Evolutionary conservation across 1,140 invertebrate species (phyloP).

Genomic region (Magallana angulata): DNA sequence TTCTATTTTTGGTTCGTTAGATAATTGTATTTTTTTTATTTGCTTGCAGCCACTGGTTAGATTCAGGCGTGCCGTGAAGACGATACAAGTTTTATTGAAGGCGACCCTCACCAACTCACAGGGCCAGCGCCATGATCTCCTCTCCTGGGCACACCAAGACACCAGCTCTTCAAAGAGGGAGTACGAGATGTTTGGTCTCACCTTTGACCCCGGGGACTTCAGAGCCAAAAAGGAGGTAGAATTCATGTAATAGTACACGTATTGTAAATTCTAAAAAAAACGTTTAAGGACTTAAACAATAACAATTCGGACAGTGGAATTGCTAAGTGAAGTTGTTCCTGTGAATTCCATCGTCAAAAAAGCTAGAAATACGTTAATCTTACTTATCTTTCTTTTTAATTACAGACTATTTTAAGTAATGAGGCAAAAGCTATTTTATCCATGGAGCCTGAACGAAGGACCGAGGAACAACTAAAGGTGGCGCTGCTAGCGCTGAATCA

Average conservation of each 20-base stretch:
- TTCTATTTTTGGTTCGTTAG: no score
- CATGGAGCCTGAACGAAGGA: slow-evolving; percentile 68
- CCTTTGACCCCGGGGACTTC: slow-evolving; percentile 68
- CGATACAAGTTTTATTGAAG: slow-evolving; percentile 64
- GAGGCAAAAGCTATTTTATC: slow-evolving; percentile 75
- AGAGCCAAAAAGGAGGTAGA: slow-evolving; percentile 70
- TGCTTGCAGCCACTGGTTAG: slow-evolving; percentile 69
- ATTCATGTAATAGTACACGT: neutral
- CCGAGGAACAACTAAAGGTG: slow-evolving; percentile 72
- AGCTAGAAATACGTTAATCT: no score
- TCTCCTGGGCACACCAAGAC: slow-evolving; percentile 70
- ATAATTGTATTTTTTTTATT: slow-evolving; percentile 33
- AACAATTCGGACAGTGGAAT: no score
- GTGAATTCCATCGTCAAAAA: no score
- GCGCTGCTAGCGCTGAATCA: slow-evolving; percentile 72
- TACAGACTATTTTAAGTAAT: slow-evolving; percentile 71
- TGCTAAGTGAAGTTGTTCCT: no score
- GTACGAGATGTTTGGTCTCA: slow-evolving; percentile 68
- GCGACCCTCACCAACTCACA: slow-evolving; percentile 63
- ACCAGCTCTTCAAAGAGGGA: slow-evolving; percentile 59
- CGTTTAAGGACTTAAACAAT: no score
- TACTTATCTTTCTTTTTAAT: neutral
- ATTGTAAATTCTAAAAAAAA: neutral
- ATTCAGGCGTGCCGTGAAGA: slow-evolving; percentile 66
- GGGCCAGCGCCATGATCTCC: slow-evolving; percentile 54